Base-by-base conservation (phyloP, 2,797 vertebrate genomes). In the Myotis findleyi region DNA sequence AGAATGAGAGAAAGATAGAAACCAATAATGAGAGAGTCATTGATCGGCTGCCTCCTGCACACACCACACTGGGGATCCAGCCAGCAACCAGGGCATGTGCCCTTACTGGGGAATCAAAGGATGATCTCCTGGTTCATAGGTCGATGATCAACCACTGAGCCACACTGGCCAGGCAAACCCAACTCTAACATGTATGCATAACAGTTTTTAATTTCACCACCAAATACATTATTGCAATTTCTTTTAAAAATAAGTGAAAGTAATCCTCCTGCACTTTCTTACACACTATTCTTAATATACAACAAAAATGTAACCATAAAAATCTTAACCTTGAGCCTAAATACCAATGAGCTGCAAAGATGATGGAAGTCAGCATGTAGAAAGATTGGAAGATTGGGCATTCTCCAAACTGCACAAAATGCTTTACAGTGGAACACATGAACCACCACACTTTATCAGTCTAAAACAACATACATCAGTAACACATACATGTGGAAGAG, bases 221-320 rank as follows among this genome's bases (percentile, higher is more conserved):
- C 25, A 55, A 93, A 89, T 18, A 91, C 25, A 94, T 49, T 90
- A 23, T 66, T 81, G 68, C 16, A 16, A 91, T 12, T 53, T 86
- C 57, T 89, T 96, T 27, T n/a, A 30, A 17, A 93, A 84, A 33
- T 44, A 82, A 41, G 59, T 30, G 36, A 91, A 84, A 64, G 38
- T 89, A 87, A 90, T 79, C 30, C 51, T 14, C 27, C 41, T 89
- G 18, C 80, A 53, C 38, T 41, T 41, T 93, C 57, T 87, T 79
- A 86, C 7, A 95, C 8, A 86, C 6, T 38, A 88, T 62, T 93
- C 76, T 81, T 93, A 72, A 85, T 30, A 79, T 47, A 91, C 17
- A 94, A 91, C 82, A 93, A 81, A 23, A 96, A 87, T 59, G 14
- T 87, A 86, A 87, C 44, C 38, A 91, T 36, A 71, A 53, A 92